Base-by-base conservation (phyloP, 2,113 vertebrate species). In the Cacatua alba region DNA sequence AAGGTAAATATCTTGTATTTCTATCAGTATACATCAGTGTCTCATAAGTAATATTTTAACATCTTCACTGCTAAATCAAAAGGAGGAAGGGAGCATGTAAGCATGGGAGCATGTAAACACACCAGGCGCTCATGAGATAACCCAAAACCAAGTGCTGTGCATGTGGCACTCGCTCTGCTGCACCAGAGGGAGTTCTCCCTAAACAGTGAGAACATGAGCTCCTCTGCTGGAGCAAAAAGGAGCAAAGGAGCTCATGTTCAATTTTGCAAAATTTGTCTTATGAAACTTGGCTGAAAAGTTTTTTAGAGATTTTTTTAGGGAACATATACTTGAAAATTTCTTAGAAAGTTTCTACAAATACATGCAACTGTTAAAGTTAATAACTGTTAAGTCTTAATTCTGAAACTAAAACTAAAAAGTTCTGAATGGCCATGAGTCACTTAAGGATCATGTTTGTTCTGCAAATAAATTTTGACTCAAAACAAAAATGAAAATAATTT, bases 71-170 rank as follows among this genome's bases (percentile, higher is more conserved):
- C 16, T 72, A 80, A 79, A 86, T 14, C 0, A 0, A 35, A 80
- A 76, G 21, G 4, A 76, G 21, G 43, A 80, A 83, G 11, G 16
- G 4, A 75, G 6, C 11, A 18, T 0, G 0, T 20, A 70, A 37
- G 3, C 25, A 48, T 17, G 31, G 25, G 5, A 37, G 4, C 13
- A 44, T 5, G 2, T 37, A 46, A 90, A 64, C 8, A 28, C 19
- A 60, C 4, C 13, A 41, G 28, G 16, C 3, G 18, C 57, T 86
- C 9, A 9, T 28, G 53, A 69, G 28, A 60, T 13, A 64, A 18
- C 10, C 14, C 0, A 0, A 23, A 10, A 71, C 11, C 2, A 70
- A 49, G 21, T 4, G 2, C 6, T 75, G 7, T n/a, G 19, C 10
- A 23, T 15, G 16, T 41, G n/a, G 2, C 14, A 64, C 43, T 92